phyloP scores from a whole-genome alignment of 2,888 invertebrate species.

The Drosophila stalkeri region DNA sequence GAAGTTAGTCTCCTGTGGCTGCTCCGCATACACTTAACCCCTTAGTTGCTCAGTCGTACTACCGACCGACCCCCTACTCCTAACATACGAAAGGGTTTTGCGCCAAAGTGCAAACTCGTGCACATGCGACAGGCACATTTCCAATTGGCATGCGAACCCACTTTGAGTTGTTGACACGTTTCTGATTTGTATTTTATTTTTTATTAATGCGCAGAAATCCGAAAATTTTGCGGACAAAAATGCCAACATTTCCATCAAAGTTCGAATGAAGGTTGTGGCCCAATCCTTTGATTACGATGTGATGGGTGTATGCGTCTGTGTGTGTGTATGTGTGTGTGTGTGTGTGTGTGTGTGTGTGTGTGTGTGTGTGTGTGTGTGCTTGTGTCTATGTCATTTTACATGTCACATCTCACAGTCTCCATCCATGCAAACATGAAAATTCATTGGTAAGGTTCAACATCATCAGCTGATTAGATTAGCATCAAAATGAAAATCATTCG shows the following conservation, averaged over 20 bases:
- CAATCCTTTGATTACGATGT: constrained; percentile 59
- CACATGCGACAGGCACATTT: constrained; percentile 61
- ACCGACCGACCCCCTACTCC: background rate
- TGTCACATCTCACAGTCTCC: constrained; percentile 57
- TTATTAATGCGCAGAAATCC: constrained; percentile 67
- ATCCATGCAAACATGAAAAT: constrained; percentile 35
- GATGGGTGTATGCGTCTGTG: constrained; percentile 8
- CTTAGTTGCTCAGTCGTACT: constrained; percentile 19
- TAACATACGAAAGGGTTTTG: constrained; percentile 2
- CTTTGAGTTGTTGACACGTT: constrained; percentile 61
- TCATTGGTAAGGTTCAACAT: constrained; percentile 26
- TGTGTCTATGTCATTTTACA: constrained; percentile 36
- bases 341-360: background rate
- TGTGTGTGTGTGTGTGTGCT: background rate
- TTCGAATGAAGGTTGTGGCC: constrained; percentile 31
- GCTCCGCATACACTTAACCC: constrained; percentile 32
- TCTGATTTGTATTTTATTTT: constrained; percentile 60
- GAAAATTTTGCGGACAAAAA: constrained; percentile 59
- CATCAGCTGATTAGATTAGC: constrained; percentile 16
- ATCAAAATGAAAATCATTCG: constrained; percentile 9
- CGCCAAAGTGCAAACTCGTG: constrained; percentile 64
- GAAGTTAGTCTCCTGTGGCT: constrained; percentile 57
- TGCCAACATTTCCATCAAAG: constrained; percentile 75
- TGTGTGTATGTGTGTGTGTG: background rate
- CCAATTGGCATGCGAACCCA: constrained; percentile 44